Conservation (phyloP, 2,888 invertebrate species). For the Meliscaeva auricollis region DNA sequence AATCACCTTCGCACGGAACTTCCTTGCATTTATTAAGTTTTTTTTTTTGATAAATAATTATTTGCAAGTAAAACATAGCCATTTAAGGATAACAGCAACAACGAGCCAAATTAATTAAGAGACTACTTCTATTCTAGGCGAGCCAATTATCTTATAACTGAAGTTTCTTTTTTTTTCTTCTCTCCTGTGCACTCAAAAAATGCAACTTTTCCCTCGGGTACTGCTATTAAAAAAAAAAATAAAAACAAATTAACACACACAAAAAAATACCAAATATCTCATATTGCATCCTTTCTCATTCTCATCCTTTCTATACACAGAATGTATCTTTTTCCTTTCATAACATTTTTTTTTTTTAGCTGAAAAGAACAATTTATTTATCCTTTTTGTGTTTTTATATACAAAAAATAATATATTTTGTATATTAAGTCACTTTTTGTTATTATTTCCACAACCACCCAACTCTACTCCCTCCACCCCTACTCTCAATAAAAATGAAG, state of each 20-base stretch:
- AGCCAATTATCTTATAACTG: constrained; percentile 53
- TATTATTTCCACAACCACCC: constrained; percentile 18
- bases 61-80: constrained; percentile 14
- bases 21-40: neutral
- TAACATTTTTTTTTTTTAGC: constrained; percentile 19
- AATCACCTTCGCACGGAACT: neutral
- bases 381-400: constrained; percentile 47
- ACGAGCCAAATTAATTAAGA: constrained; percentile 56
- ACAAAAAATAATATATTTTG: constrained; percentile 16
- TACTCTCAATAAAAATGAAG: neutral
- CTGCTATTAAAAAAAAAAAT: neutral
- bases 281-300: constrained; percentile 24
- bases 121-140: constrained; percentile 32
- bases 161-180: constrained; percentile 24
- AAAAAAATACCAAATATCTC: neutral
- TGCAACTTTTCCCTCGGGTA: constrained; percentile 37
- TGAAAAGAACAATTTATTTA: constrained; percentile 54
- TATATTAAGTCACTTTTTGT: constrained; percentile 46
- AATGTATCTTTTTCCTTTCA: constrained; percentile 44
- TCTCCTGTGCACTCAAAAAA: constrained; percentile 29
- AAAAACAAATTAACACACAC: neutral
- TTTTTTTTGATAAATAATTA: constrained; percentile 2
- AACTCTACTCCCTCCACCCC: neutral
- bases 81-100: constrained; percentile 32
- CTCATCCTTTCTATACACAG: neutral